phyloP scores from a whole-genome alignment of 2,797 vertebrate species.

The Rachycentron canadum region DNA sequence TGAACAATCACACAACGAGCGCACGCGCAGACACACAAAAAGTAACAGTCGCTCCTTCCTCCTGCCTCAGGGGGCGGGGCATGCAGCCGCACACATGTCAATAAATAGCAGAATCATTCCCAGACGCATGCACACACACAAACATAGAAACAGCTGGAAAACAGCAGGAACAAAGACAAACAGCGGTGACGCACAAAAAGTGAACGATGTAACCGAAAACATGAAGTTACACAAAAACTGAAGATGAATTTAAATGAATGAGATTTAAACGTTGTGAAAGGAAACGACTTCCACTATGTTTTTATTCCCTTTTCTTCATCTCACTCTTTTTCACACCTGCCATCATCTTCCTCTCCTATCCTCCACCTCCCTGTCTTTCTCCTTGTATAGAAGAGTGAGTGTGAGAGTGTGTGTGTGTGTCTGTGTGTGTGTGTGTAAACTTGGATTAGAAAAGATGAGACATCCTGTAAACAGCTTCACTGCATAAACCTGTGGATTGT shows the following conservation, averaged over 20 bases:
- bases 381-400: background rate
- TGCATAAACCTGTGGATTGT: constrained; percentile 76
- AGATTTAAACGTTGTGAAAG: constrained; percentile 11
- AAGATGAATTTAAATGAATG: constrained; percentile 12
- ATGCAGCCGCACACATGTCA: constrained; percentile 31
- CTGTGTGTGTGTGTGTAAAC: constrained; percentile 3
- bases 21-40: constrained; percentile 16
- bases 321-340: constrained; percentile 31
- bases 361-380: constrained; percentile 14
- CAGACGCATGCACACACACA: constrained; percentile 31
- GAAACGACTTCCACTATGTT: constrained; percentile 1
- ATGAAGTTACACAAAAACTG: background rate
- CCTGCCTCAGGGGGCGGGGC: constrained; percentile 23
- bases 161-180: constrained; percentile 18
- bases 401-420: constrained; percentile 34
- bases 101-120: constrained; percentile 31
- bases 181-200: background rate
- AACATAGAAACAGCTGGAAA: constrained; percentile 25
- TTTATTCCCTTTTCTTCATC: background rate
- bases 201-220: background rate
- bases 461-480: constrained; percentile 72
- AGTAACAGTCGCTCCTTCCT: constrained; percentile 28
- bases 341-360: constrained; percentile 17
- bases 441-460: constrained; percentile 47
- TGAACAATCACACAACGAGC: background rate